phyloP scores from a whole-genome alignment of 1,140 invertebrate genomes.

The Cherax quadricarinatus region DNA sequence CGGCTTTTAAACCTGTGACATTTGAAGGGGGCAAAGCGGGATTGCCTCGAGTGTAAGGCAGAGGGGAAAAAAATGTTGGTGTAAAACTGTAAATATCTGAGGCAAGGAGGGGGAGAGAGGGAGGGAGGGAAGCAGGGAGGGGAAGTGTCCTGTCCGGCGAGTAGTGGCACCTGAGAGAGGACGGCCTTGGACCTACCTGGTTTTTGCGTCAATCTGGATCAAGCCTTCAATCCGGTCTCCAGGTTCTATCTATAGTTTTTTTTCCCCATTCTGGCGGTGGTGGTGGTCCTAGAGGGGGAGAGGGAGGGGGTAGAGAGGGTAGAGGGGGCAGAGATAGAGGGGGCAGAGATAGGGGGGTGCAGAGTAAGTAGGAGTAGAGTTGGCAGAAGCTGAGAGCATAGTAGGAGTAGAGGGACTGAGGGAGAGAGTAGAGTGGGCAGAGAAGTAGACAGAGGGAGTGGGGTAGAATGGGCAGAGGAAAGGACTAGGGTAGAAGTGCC shows the following conservation, averaged over 20 bases:
- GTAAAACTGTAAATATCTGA: background rate
- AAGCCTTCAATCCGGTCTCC: constrained; percentile 30
- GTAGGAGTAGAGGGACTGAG: no score
- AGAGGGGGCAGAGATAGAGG: background rate
- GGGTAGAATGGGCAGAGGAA: background rate
- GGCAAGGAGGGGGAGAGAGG: background rate
- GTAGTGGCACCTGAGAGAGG: background rate
- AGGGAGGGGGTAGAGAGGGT: background rate
- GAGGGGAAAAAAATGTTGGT: background rate
- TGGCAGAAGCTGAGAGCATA: no score
- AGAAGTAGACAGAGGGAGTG: no score
- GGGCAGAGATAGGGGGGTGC: no score
- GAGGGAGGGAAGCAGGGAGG: no score
- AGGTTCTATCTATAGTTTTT: background rate
- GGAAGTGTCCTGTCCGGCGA: background rate
- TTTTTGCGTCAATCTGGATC: constrained; percentile 40
- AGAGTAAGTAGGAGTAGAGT: no score
- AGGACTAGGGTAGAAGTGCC: no score
- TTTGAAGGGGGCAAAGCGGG: background rate
- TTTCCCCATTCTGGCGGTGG: background rate
- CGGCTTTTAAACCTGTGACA: background rate
- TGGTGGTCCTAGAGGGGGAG: background rate
- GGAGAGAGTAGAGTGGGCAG: no score
- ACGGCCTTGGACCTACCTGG: constrained; percentile 22
- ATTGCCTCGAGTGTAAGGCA: background rate